Evolutionary conservation across 2,888 invertebrate species (phyloP).

Genomic region (Aphodius sticticus): DNA sequence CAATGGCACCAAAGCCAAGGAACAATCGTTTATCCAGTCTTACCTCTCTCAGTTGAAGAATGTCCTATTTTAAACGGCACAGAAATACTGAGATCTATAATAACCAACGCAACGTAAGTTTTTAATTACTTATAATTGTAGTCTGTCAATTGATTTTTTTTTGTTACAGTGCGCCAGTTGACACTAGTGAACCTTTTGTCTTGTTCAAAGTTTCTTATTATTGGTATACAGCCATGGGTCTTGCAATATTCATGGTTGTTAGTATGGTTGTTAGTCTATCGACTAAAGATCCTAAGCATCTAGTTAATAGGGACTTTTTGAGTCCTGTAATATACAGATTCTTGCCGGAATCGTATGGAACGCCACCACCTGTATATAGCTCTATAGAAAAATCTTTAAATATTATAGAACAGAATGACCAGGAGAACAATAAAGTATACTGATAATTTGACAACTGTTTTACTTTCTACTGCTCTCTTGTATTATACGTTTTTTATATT

Average conservation of each 20-base stretch:
- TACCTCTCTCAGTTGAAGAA: slow-evolving; percentile 41
- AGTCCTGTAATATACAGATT: slow-evolving; percentile 56
- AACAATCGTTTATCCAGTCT: slow-evolving; percentile 50
- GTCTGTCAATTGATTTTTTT: not conserved
- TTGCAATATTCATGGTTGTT: slow-evolving; percentile 66
- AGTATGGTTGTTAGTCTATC: slow-evolving; percentile 70
- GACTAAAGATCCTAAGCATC: slow-evolving; percentile 61
- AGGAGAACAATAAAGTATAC: slow-evolving; percentile 7
- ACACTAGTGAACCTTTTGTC: not conserved
- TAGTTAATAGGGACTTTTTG: slow-evolving; percentile 67
- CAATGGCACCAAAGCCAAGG: slow-evolving; percentile 49
- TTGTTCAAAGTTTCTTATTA: slow-evolving; percentile 73
- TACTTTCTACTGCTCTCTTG: not conserved
- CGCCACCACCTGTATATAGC: slow-evolving; percentile 16
- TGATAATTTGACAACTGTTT: not conserved
- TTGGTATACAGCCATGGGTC: slow-evolving; percentile 72
- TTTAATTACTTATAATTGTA: not conserved
- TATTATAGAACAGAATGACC: slow-evolving; percentile 8
- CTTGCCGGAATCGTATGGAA: slow-evolving; percentile 11
- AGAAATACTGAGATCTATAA: not conserved
- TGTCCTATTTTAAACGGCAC: slow-evolving; percentile 31
- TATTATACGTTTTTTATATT: no score
- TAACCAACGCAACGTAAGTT: not conserved
- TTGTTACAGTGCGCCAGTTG: not conserved
- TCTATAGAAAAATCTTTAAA: slow-evolving; percentile 25